Evolutionary conservation across 2,797 vertebrate species (phyloP), one percentile per base, ranked within the genome.

Genomic region (Loriculus beryllinus): DNA sequence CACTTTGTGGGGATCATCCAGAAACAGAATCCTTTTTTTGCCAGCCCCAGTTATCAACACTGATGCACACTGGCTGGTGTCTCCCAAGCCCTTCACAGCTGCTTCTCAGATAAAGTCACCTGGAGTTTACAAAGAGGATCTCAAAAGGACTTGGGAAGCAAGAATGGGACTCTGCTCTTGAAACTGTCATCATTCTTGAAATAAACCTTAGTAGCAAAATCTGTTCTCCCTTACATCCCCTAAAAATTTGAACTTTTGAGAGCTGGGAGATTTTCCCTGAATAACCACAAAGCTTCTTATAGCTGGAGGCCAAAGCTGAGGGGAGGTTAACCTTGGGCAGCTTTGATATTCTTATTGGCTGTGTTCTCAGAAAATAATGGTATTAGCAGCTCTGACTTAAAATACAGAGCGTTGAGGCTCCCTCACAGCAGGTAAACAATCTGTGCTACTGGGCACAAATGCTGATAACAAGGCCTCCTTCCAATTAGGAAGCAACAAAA

Each of bases 401-500:
- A 95, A 86, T 70, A 90, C 39, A 78, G 87, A 88, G 76, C 68
- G 14, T 52, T 79, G 63, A 3, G 29, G 51, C 76, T 93, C 69
- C 54, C 68, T 95, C 88, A 65, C 94, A 96, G 93, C 71, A 95
- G 88, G 94, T 81, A 75, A 96, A 69, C 75, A 93, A 52, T 94
- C 86, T 91, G 83, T 93, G 80, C 79, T 87, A 83, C 63, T 85
- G 92, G 88, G 90, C 83, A 94, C 68, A 95, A 92, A 68, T 52
- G 79, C 93, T 94, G 94, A 95, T 88, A 97, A 94, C 70, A 76
- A 83, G 82, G 45, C 39, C 40, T 87, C 42, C 35, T 82, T 94
- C 91, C 89, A 96, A 96, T 96, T 96, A 97, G 95, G 83, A 94
- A 71, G 63, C 37, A 91, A 76, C 60, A 92, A 92, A 92, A 89